These are phyloP conservation scores for Magallana nippona DNA, from an alignment of 2,888 invertebrate species.

Conservation along the genomic window DNA sequence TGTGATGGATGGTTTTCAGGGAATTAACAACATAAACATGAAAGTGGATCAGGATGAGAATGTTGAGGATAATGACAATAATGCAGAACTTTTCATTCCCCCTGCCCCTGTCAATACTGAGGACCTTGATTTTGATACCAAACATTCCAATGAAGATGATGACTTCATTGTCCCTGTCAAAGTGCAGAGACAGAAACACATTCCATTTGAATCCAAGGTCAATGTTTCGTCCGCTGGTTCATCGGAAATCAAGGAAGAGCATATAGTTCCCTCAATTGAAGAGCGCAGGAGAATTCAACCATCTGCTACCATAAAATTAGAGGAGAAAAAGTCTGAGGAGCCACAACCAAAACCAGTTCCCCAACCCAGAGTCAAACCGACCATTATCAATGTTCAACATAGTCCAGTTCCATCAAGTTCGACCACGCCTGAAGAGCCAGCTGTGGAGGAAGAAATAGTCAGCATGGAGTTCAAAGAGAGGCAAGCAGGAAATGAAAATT, in stretches of 20 bases:
- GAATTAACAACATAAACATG: not conserved
- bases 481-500: not conserved
- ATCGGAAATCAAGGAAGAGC: slow-evolving; percentile 41
- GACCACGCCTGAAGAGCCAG: not conserved
- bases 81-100: not conserved
- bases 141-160: slow-evolving; percentile 41
- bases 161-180: slow-evolving; percentile 55
- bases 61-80: slow-evolving; percentile 1
- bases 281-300: slow-evolving; percentile 38
- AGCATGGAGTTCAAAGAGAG: not conserved
- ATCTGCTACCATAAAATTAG: not conserved
- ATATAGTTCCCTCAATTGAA: slow-evolving; percentile 43
- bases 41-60: slow-evolving; percentile 36
- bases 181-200: slow-evolving; percentile 49
- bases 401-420: not conserved
- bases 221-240: slow-evolving; percentile 19
- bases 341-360: slow-evolving; percentile 33
- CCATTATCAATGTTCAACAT: not conserved
- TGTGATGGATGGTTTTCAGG: slow-evolving; percentile 34
- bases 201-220: slow-evolving; percentile 46
- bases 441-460: slow-evolving; percentile 24
- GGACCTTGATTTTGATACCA: slow-evolving; percentile 21
- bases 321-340: not conserved
- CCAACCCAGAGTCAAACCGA: slow-evolving; percentile 34
- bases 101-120: slow-evolving; percentile 8